Base-by-base conservation (phyloP, 2,113 vertebrate species). In the Verasper variegatus region DNA sequence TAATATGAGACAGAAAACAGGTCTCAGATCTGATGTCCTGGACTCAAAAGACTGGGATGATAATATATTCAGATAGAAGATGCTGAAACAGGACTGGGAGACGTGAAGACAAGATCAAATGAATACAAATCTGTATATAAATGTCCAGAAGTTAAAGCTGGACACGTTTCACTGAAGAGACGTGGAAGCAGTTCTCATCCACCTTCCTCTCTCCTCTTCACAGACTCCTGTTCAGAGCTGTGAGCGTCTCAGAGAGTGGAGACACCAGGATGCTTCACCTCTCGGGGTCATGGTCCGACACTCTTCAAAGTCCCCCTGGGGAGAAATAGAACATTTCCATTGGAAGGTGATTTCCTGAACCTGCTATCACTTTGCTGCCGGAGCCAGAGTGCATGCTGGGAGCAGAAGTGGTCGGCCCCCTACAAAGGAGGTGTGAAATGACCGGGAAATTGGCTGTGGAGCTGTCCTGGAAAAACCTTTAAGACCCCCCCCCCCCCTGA, bases 401-500 rank as follows among this genome's bases (percentile, higher is more conserved):
- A 74, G 88, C 68, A 76, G 17, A 70, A 47, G 77, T 49, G 74
- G 66, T 80, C 67, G 67, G 51, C 26, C 68, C 54, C 55, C 42
- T 64, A 47, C 42, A 81, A 35, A 68, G 65, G 55, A 82, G 64
- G 83, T 90, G 85, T 87, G 81, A 89, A 87, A 76, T 59, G 55
- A 31, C 61, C 4, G 3, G 63, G 81, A 86, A 80, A 86, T 31
- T 31, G 31, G 31, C 45, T 82, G 23, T 67, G 24, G 76, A 51
- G 21, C 58, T 65, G 62, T 83, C 64, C 73, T 55, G 64, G 61
- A 74, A 83, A 86, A 79, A 72, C 23, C 31, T 15, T 18, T 13
- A 62, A 21, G 45, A 13, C 17, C 14, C 4, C 3, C 45, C 13
- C 45, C 45, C 45, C 0, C 23, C 54, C 42, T n/a, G n/a, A n/a